These are phyloP conservation scores for Aethes cnicana DNA, from an alignment of 2,888 invertebrate species.

Conservation along the genomic window DNA sequence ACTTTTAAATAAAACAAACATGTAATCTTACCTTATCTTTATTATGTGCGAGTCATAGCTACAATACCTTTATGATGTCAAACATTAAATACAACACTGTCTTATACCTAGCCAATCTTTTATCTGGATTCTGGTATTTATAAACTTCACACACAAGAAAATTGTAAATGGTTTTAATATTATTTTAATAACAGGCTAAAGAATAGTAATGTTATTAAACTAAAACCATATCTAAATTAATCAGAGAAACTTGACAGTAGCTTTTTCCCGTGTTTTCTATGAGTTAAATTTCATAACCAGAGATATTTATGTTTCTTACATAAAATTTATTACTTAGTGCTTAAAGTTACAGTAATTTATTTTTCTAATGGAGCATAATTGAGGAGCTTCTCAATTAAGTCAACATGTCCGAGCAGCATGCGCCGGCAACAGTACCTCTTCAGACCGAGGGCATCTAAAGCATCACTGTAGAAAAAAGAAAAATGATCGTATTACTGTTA, in stretches of 20 bases:
- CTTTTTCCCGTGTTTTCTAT: too few relatives aligned
- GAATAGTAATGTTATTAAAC: too few relatives aligned
- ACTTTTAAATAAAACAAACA: constrained; percentile 23
- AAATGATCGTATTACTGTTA: background rate
- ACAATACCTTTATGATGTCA: background rate
- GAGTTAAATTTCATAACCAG: too few relatives aligned
- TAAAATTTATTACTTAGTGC: background rate
- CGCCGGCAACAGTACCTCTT: constrained; percentile 98
- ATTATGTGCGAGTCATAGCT: constrained; percentile 4
- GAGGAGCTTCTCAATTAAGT: constrained; percentile 99
- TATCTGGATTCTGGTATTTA: too few relatives aligned
- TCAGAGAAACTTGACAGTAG: too few relatives aligned
- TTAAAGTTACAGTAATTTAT: constrained; percentile 61
- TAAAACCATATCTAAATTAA: too few relatives aligned
- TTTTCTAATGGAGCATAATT: constrained; percentile 99
- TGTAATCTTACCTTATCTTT: constrained; percentile 18
- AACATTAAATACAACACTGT: too few relatives aligned
- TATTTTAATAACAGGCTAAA: too few relatives aligned
- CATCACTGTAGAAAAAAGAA: constrained; percentile 86
- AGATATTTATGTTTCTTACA: too few relatives aligned
- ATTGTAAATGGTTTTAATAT: background rate
- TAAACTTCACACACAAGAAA: too few relatives aligned
- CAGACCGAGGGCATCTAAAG: constrained; percentile 96
- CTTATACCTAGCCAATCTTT: too few relatives aligned
- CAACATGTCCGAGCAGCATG: constrained; percentile 99